Base-by-base conservation (phyloP, 2,888 invertebrate genomes). In the Caradrina kadenii region DNA sequence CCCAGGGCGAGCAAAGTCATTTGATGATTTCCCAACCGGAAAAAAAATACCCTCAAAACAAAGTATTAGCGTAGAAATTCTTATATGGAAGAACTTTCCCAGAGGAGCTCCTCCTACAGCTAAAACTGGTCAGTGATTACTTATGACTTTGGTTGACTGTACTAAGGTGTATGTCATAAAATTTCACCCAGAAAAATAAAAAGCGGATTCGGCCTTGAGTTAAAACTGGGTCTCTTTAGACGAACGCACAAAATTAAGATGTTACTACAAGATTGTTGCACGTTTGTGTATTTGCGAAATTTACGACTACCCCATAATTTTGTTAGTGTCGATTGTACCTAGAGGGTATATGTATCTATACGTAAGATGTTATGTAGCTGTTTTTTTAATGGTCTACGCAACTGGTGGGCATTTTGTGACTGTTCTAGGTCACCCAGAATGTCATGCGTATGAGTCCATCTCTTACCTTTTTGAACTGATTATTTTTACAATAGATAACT, bases 231-330 rank as follows among this genome's bases (percentile, higher is more conserved):
- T 73, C 62, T 75, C n/a, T 19, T 58, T 22, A 35, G 52, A 48
- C 61, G 35, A 63, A 77, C 63, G 78, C 68, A 73, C 55, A 72
- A 56, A 67, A 59, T 59, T 54, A 21, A 62, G 73, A 76, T 78
- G 69, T 68, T 68, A 58, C 50, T 31, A 52, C 59, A 66, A 60
- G 17, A 73, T 73, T 64, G 31, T 60, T 45, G 13, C 26, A 63
- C 58, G 22, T 17, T 15, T 21, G 11, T 13, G 26, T 35, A n/a
- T 69, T 65, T 62, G 64, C 59, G 42, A 69, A 73, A 73, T 76
- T 62, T 59, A 69, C 4, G 39, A 61, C 31, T 21, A 42, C 39
- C 48, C 19, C 64, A 59, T 58, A 61, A 63, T 63, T 60, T 49
- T 19, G 19, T 17, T 10, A 21, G 13, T 49, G 22, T 63, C 8